Evolutionary conservation across 2,888 invertebrate species (phyloP).

Genomic region (Biston betularia): DNA sequence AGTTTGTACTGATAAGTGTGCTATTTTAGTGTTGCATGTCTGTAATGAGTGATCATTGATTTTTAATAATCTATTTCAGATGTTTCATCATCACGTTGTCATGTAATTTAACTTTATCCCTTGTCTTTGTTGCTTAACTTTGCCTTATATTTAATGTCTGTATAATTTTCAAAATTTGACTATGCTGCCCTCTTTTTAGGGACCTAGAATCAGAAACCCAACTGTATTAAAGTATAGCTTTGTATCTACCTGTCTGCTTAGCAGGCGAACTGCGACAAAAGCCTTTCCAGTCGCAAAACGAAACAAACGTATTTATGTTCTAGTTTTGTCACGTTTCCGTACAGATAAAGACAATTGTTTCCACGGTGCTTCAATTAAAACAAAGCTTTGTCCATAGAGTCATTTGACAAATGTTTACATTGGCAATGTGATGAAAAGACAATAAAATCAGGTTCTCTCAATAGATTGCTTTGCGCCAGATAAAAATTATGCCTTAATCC

Average conservation of each 20-base stretch:
- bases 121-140: too few relatives aligned
- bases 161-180: not conserved
- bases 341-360: too few relatives aligned
- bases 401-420: not conserved
- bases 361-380: too few relatives aligned
- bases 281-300: too few relatives aligned
- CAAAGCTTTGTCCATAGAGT: not conserved
- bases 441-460: conserved; percentile 6
- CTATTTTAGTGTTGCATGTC: conserved; percentile 20
- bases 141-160: not conserved
- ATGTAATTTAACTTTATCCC: not conserved
- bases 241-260: too few relatives aligned
- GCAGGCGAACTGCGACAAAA: too few relatives aligned
- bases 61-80: not conserved
- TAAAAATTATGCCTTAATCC: conserved; percentile 52
- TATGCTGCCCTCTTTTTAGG: too few relatives aligned
- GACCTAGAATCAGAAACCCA: too few relatives aligned
- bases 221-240: too few relatives aligned
- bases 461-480: conserved; percentile 44
- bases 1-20: conserved; percentile 10
- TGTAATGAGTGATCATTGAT: conserved; percentile 17
- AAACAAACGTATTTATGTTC: too few relatives aligned
- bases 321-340: too few relatives aligned
- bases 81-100: not conserved
- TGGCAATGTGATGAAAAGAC: not conserved